Percentiles rank a stretch among this genome's conserved stretches.
These are phyloP conservation scores for Ligdia adustata DNA, from an alignment of 2,888 invertebrate genomes.

Conservation along the genomic window DNA sequence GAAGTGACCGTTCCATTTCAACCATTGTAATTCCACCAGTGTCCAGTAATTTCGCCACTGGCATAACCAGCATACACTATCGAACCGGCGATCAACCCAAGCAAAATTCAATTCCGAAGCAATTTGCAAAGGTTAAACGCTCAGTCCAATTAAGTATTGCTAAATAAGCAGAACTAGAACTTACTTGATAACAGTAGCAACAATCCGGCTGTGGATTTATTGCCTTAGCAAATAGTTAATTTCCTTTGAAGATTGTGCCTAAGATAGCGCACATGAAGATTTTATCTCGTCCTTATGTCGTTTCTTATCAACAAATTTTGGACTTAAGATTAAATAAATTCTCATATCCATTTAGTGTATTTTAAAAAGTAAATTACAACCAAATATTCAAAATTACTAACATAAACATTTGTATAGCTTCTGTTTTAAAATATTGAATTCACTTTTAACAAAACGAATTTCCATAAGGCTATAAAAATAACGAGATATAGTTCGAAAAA, in stretches of 20 bases:
- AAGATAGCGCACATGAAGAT: slow-evolving; percentile 13
- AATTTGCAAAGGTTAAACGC: slow-evolving; percentile 48
- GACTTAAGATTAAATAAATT: too few species aligned
- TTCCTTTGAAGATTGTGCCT: slow-evolving; percentile 24
- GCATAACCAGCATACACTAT: slow-evolving; percentile 31
- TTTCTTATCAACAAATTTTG: slow-evolving; percentile 5
- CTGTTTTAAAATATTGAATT: too few species aligned
- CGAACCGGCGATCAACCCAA: slow-evolving; percentile 39
- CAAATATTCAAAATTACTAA: too few species aligned
- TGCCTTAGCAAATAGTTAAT: slow-evolving; percentile 31
- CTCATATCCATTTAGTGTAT: too few species aligned
- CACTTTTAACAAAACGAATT: too few species aligned
- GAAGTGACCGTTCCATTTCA: slow-evolving; percentile 7
- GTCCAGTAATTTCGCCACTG: slow-evolving; percentile 19
- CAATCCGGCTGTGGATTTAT: slow-evolving; percentile 37
- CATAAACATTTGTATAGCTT: too few species aligned
- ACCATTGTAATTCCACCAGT: slow-evolving; percentile 14
- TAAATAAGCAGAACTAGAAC: slow-evolving; percentile 46
- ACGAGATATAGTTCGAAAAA: too few species aligned
- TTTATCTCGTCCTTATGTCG: slow-evolving; percentile 16
- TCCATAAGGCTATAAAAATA: too few species aligned
- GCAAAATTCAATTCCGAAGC: slow-evolving; percentile 48
- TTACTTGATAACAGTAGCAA: slow-evolving; percentile 38
- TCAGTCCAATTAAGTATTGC: slow-evolving; percentile 54
- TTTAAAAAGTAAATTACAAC: too few species aligned